Evolutionary conservation across 2,113 vertebrate species (phyloP).

Genomic region (Phyllostomus discolor): DNA sequence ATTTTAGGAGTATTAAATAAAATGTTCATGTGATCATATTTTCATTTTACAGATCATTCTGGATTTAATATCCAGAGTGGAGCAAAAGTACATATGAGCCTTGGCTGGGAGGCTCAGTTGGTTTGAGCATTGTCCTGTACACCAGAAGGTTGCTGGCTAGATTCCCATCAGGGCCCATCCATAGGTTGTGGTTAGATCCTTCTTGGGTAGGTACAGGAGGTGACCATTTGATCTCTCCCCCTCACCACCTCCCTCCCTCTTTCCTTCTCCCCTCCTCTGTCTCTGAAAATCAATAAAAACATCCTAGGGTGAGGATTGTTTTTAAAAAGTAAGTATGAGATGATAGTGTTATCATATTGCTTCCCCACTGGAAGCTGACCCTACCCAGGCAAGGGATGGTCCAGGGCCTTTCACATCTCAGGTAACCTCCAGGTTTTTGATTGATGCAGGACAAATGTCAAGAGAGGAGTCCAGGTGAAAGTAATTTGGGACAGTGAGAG

Average conservation of each 20-base stretch:
- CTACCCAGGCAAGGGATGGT: not conserved
- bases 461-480: not conserved
- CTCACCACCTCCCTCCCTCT: too few relatives aligned
- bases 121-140: too few relatives aligned
- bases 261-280: too few relatives aligned
- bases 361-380: not conserved
- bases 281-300: too few relatives aligned
- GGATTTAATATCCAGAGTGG: not conserved
- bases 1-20: not conserved
- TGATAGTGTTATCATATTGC: not conserved
- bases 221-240: too few relatives aligned
- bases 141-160: too few relatives aligned
- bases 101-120: too few relatives aligned
- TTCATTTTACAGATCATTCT: not conserved
- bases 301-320: too few relatives aligned
- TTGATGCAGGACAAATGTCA: not conserved
- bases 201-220: too few relatives aligned
- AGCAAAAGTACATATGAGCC: not conserved
- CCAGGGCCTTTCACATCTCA: not conserved
- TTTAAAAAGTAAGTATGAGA: not conserved
- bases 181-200: too few relatives aligned
- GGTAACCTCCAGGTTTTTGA: not conserved
- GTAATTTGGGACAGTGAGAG: not conserved
- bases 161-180: too few relatives aligned
- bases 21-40: not conserved